Conservation (phyloP, 2,797 vertebrate species). For the Holocentrus rufus region DNA sequence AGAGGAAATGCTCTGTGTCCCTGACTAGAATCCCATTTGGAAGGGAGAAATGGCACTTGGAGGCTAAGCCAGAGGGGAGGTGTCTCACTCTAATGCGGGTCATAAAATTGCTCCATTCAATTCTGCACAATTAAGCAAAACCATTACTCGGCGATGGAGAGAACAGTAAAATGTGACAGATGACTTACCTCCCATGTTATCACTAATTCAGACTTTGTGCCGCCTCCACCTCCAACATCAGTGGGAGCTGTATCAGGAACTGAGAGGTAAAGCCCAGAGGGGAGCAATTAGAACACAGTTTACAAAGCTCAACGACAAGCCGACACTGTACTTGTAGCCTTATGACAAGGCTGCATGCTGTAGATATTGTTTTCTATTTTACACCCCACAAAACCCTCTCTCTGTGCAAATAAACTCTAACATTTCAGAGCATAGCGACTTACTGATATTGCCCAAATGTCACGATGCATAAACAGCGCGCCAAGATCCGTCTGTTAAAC, state of each 20-base stretch:
- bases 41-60: conserved; percentile 62
- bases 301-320: conserved; percentile 65
- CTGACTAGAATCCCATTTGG: conserved; percentile 60
- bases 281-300: conserved; percentile 70
- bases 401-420: conserved; percentile 39
- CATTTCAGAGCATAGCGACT: conserved; percentile 35
- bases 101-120: conserved; percentile 79
- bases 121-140: conserved; percentile 85
- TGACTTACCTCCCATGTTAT: conserved; percentile 99
- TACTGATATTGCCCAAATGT: conserved; percentile 57
- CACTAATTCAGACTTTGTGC: conserved; percentile 96
- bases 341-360: conserved; percentile 47
- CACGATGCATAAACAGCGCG: conserved; percentile 50
- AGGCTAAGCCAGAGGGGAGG: conserved; percentile 58
- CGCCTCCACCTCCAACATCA: conserved; percentile 94
- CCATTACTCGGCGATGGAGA: conserved; percentile 71
- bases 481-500: conserved; percentile 44
- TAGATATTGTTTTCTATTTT: conserved; percentile 46
- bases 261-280: conserved; percentile 79
- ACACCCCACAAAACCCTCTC: conserved; percentile 46
- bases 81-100: conserved; percentile 64
- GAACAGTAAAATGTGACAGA: conserved; percentile 79
- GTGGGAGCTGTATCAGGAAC: conserved; percentile 93
- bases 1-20: conserved; percentile 60
- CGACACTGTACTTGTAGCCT: conserved; percentile 46